Base-by-base conservation (phyloP, 2,888 invertebrate genomes). In the Cenopis cana region DNA sequence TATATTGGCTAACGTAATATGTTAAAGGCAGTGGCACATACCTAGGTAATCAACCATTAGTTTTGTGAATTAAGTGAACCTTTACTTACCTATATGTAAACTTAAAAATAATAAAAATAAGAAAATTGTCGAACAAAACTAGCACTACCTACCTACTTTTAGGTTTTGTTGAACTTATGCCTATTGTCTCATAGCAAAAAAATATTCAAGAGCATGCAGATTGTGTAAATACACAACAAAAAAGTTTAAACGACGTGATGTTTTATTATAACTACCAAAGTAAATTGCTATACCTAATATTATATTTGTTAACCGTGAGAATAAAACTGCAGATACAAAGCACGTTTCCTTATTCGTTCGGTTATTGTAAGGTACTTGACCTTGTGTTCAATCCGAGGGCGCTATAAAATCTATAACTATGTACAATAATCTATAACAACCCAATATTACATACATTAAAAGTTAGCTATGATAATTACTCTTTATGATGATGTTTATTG, bases 231-330 rank as follows among this genome's bases (percentile, higher is more conserved):
- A 24, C 10, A 20, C 36, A 50, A 67, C 56, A 52, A 41, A 57
- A 36, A 17, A 9, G 41, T 11, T 41, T 46, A 33, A 20, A 12
- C 8, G 17, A 18, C 50, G 56, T 59, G 50, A 70, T 52, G 50
- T 70, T 54, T 59, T 60, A 60, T 33, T 41, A 14, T 54, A 70
- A 66, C 54, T 24, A 46, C 36, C 59, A 14, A 70, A 70, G 41
- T 52, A 57, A 69, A 59, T 69, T 65, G 57, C 59, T 60, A 60
- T 56, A 56, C n/a, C n/a, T n/a, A n/a, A n/a, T n/a, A n/a, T n/a
- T n/a, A 61, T 67, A 71, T 46, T 59, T 69, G 36, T 33, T n/a
- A 54, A 56, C 18, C 61, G 61, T 61, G 71, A 61, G 71, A 71
- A 67, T 29, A n/a, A 24, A 61, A 67, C 57, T 65, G 64, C 56